Evolutionary conservation across 2,797 vertebrate species (phyloP), one percentile per base, ranked within the genome.

Genomic region (Anguilla pacifica): DNA sequence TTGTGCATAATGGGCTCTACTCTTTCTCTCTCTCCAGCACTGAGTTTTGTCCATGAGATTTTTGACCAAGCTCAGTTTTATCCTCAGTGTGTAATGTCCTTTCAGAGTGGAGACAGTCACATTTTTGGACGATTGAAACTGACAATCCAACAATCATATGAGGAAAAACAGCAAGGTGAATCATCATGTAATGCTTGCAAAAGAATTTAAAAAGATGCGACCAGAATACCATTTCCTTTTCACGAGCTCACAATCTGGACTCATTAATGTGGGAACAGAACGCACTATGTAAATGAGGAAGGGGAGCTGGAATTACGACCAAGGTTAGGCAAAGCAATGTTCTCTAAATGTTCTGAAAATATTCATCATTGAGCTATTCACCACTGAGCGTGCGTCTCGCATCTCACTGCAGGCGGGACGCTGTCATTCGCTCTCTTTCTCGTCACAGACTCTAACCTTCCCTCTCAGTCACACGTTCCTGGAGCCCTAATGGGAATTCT

Each of bases 371-470:
- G 43, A 46, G 43, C 43, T 55, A 13, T 28, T 46, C 43, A 46
- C 43, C 43, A 46, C 43, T 46, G 43, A 46, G 43, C 43, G 49
- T 83, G 13, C 7, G 6, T 25, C 22, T n/a, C 17, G n/a, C 17
- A 15, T 57, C 83, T 35, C 7, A 1, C 51, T n/a, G 35, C 55
- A 57, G 53, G 31, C 15, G 31, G n/a, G 35, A 46, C 83, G 39
- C 43, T 81, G 55, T 86, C 25, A 85, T 88, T 89, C 85, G 84
- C 83, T 90, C 72, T 87, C 87, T 87, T 77, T 87, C 61, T 64
- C 89, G 74, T 91, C 89, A 93, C 92, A 93, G 88, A 88, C 87
- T 86, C 86, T 22, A 59, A 83, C 88, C 87, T 87, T 90, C 86
- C 89, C 88, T 87, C 88, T 86, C 91, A 89, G 86, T 77, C 81